A percentile compares a stretch with the other conserved stretches of the same genome.
Evolutionary conservation across 2,797 vertebrate genomes (phyloP).

Genomic region (Channallabes apus): DNA sequence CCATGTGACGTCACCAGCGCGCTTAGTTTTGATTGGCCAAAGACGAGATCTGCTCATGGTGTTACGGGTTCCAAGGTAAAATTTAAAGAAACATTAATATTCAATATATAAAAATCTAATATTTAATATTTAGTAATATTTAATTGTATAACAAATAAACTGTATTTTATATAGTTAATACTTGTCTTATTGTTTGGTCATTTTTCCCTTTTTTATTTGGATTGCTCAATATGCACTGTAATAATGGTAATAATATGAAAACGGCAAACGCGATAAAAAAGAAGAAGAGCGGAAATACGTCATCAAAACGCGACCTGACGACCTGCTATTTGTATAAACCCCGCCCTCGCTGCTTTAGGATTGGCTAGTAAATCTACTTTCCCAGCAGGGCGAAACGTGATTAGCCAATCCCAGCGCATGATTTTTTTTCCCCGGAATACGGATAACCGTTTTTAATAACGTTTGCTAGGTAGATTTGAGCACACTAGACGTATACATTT

Average conservation of each 20-base stretch:
- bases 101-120: not conserved
- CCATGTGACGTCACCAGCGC: constrained; percentile 11
- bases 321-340: not conserved
- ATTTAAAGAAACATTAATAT: constrained; percentile 31
- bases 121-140: not conserved
- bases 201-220: not conserved
- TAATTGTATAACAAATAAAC: not conserved
- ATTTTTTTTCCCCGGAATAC: not conserved
- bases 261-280: no score
- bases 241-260: not conserved
- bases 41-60: constrained; percentile 58
- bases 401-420: not conserved
- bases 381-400: not conserved
- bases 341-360: not conserved
- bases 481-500: not conserved
- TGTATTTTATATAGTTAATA: not conserved
- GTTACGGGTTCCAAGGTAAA: constrained; percentile 20
- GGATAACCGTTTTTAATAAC: not conserved
- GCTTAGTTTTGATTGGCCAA: constrained; percentile 52
- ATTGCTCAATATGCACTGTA: not conserved
- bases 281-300: not conserved
- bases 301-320: constrained; percentile 39
- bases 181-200: not conserved
- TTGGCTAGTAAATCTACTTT: not conserved
- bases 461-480: not conserved